A percentile compares a stretch with the other conserved stretches of the same genome.
Evolutionary conservation across 2,113 vertebrate genomes (phyloP).

Genomic region (Urocynchramus pylzowi): DNA sequence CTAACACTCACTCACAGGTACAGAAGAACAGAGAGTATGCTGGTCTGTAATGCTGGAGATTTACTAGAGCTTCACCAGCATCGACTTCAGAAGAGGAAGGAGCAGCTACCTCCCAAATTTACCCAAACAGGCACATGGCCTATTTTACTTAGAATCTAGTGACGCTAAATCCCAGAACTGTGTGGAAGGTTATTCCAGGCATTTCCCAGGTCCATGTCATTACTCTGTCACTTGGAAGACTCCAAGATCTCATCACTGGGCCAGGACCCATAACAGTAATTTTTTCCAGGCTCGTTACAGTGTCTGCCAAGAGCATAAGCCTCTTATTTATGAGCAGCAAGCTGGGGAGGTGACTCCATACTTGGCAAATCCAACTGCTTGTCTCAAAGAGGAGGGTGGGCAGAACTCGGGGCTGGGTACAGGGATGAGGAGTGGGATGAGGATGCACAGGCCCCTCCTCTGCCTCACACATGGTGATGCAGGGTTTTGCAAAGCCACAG

Average conservation of each 20-base stretch:
- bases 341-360: not conserved
- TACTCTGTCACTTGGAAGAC: not conserved
- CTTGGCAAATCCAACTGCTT: not conserved
- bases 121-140: not conserved
- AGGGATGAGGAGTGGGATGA: not conserved
- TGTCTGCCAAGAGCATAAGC: not conserved
- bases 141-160: not conserved
- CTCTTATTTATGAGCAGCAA: not conserved
- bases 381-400: not conserved
- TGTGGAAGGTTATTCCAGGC: not conserved
- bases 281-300: not conserved
- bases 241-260: not conserved
- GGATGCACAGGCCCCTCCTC: not conserved
- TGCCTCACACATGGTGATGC: rapidly evolving
- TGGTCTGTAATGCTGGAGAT: not conserved
- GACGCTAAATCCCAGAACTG: not conserved
- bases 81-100: not conserved
- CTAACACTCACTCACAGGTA: not conserved
- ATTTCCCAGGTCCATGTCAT: not conserved
- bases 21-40: not conserved
- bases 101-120: not conserved
- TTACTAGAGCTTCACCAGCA: not conserved
- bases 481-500: not conserved
- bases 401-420: not conserved
- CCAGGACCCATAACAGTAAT: not conserved